Evolutionary conservation across 2,888 invertebrate genomes (phyloP), one percentile per base, ranked within the genome.

Genomic region (Drosophila anomalata): DNA sequence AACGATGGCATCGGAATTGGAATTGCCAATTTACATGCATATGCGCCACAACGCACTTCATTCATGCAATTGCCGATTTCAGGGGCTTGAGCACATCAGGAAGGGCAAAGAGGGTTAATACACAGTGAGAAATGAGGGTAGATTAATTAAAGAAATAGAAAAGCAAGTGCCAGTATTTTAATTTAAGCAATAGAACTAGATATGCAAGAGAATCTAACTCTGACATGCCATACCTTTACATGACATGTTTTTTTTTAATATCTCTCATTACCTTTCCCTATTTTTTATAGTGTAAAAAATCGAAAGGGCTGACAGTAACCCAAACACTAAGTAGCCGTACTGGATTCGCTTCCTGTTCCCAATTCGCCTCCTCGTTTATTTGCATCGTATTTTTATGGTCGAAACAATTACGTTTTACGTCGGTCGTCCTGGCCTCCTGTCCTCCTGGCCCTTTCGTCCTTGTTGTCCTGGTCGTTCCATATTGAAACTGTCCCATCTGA

Each of bases 21-120:
- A 81, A 84, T 81, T 83, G 75, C 77, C 84, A 83, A 81, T 81
- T 87, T 87, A 78, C 81, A 86, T 81, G 80, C 81, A 81, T 86
- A 80, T 86, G 87, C 73, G 73, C 66, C 72, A 55, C 73, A 81
- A 86, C 87, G 87, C 87, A 81, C 84, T 79, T 67, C 80, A 86
- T 86, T 81, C 74, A 83, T 76, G 83, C 76, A 81, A 82, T 77
- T 75, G 78, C 71, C 68, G 61, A 71, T 52, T 57, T 41, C 39
- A 29, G 41, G 24, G 26, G 24, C 47, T n/a, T 4, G 31, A 11
- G 3, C 9, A 9, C 2, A 33, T 33, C 31, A n/a, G 12, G 4
- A 6, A 29, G 29, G 51, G 6, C 26, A n/a, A 14, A 39, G 2
- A 14, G 26, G 29, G 50, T 33, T n/a, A 14, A 36, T 36, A 14